Evolutionary conservation across 2,797 vertebrate species (phyloP).

Genomic region (Carapus acus): DNA sequence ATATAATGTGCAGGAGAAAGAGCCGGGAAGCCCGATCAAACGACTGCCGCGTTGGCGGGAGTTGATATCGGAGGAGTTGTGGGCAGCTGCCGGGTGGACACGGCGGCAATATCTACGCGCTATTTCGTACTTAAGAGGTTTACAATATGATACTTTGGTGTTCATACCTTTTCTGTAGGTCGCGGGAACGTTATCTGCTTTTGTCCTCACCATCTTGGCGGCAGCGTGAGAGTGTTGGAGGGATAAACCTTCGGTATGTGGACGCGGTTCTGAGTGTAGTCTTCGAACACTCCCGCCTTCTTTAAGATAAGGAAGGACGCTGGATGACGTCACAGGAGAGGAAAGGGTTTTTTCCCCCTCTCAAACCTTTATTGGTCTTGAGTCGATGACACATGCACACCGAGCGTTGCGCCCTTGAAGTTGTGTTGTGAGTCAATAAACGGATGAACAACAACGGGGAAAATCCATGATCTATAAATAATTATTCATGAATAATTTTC

Average conservation of each 20-base stretch:
- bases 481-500: no score
- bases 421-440: no score
- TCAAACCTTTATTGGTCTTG: neutral
- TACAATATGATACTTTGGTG: accelerated
- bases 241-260: neutral
- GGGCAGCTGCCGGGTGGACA: accelerated
- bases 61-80: no score
- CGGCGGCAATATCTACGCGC: neutral
- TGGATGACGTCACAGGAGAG: slow-evolving; percentile 21
- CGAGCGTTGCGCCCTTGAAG: no score
- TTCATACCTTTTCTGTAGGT: slow-evolving; percentile 74
- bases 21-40: neutral
- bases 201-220: slow-evolving; percentile 71
- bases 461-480: no score
- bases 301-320: slow-evolving; percentile 47
- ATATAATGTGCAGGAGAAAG: no score
- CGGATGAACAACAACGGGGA: no score
- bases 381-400: no score
- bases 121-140: no score
- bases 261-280: no score
- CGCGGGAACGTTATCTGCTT: slow-evolving; percentile 73
- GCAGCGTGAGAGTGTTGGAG: neutral
- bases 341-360: slow-evolving; percentile 13
- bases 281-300: slow-evolving; percentile 42
- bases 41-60: slow-evolving; percentile 51